Evolutionary conservation across 2,113 vertebrate genomes (phyloP).

Genomic region (Hippocampus abdominalis): DNA sequence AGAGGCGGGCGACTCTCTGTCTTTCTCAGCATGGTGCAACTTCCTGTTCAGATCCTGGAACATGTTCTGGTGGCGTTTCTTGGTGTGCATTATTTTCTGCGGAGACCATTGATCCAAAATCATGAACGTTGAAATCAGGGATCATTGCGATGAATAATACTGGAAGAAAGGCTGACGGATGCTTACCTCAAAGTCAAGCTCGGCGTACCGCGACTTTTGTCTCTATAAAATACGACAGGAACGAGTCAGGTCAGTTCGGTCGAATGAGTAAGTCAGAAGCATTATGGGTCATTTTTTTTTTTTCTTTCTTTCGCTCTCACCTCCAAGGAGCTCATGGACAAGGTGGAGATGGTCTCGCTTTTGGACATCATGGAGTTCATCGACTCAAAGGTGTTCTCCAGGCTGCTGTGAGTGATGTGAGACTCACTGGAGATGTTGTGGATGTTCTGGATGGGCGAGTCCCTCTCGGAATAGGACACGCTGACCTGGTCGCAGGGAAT

Average conservation of each 20-base stretch:
- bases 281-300: background rate
- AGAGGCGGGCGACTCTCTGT: conserved; percentile 86
- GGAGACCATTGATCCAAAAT: conserved; percentile 25
- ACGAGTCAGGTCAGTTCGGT: conserved; percentile 34
- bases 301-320: conserved; percentile 61
- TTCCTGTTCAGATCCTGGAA: conserved; percentile 98
- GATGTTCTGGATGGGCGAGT: conserved; percentile 80
- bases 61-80: conserved; percentile 99
- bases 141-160: background rate
- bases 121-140: background rate
- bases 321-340: conserved; percentile 98
- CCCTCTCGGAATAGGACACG: conserved; percentile 78
- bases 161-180: background rate
- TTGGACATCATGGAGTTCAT: conserved; percentile 89
- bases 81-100: conserved; percentile 99
- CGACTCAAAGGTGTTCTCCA: conserved; percentile 87
- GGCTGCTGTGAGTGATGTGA: conserved; percentile 82
- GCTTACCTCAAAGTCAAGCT: conserved; percentile 97
- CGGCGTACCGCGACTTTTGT: conserved; percentile 95
- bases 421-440: conserved; percentile 85
- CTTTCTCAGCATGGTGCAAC: conserved; percentile 90
- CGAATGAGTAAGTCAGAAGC: conserved; percentile 5
- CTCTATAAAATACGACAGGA: conserved; percentile 74
- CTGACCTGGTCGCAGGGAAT: conserved; percentile 79
- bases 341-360: conserved; percentile 88